These are phyloP conservation scores for Stichodactyla mertensii DNA, from an alignment of 64 coral and sea anemone species.

Conservation along the genomic window DNA sequence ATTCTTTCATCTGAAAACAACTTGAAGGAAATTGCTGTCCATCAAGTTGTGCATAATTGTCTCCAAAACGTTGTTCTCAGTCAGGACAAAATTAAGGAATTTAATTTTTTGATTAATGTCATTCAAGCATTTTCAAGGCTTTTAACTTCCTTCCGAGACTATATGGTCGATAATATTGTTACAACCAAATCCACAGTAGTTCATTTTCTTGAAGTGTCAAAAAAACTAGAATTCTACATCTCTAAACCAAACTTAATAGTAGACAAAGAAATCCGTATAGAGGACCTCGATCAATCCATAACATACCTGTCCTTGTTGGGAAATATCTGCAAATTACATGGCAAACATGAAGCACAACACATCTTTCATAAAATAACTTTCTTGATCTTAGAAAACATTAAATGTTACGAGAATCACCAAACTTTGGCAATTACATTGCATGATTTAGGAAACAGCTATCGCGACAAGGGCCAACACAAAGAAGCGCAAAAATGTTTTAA, in stretches of 20 bases:
- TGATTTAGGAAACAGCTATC: background rate
- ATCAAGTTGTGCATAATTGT: too few relatives aligned
- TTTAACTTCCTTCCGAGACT: too few relatives aligned
- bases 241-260: too few relatives aligned
- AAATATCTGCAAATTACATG: background rate
- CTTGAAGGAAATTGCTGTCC: too few relatives aligned
- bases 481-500: background rate
- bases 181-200: too few relatives aligned
- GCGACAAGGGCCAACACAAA: background rate
- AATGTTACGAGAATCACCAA: background rate
- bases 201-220: too few relatives aligned
- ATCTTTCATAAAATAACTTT: background rate
- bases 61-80: too few relatives aligned
- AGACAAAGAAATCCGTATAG: background rate
- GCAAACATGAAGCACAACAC: background rate
- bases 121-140: too few relatives aligned
- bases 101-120: too few relatives aligned
- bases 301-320: background rate
- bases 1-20: background rate
- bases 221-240: too few relatives aligned
- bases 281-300: background rate
- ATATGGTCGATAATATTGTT: too few relatives aligned
- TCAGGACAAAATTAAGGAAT: too few relatives aligned
- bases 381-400: background rate
- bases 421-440: background rate